Percentiles rank a stretch among this genome's conserved stretches.
These are phyloP conservation scores for Eudasyphora cyanicolor DNA, from an alignment of 2,888 invertebrate species.

Conservation along the genomic window DNA sequence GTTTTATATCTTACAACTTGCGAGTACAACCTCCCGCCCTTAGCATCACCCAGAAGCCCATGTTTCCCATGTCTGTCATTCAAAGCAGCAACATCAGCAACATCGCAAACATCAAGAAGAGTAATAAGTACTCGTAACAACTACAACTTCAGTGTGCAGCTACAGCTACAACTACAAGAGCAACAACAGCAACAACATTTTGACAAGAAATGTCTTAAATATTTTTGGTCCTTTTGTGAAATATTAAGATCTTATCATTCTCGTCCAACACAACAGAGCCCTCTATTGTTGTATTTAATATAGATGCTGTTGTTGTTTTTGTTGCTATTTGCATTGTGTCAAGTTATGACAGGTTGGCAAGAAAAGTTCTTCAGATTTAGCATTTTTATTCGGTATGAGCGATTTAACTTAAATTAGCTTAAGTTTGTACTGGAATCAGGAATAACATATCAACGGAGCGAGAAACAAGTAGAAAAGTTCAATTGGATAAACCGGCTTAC, in stretches of 20 bases:
- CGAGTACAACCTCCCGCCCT: no score
- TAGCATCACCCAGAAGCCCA: no score
- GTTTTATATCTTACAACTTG: no score
- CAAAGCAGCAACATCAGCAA: neutral
- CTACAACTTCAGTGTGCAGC: neutral
- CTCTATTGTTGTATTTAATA: neutral
- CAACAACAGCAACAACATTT: neutral
- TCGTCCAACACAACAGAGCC: neutral
- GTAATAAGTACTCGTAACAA: no score
- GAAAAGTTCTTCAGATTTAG: no score
- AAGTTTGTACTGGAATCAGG: no score
- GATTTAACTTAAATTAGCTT: no score
- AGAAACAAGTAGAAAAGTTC: no score
- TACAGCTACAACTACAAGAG: neutral
- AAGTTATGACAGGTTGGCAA: slow-evolving; percentile 1
- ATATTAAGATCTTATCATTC: slow-evolving; percentile 8
- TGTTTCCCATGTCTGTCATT: no score
- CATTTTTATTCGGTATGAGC: no score
- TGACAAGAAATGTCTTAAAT: slow-evolving; percentile 14
- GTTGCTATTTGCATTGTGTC: neutral
- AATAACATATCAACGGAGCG: no score
- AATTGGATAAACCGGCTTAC: no score
- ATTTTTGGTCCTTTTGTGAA: slow-evolving; percentile 4
- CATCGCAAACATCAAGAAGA: neutral
- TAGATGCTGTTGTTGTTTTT: neutral